Evolutionary conservation across 2,113 vertebrate genomes (phyloP).

Genomic region (Crotalus viridis): DNA sequence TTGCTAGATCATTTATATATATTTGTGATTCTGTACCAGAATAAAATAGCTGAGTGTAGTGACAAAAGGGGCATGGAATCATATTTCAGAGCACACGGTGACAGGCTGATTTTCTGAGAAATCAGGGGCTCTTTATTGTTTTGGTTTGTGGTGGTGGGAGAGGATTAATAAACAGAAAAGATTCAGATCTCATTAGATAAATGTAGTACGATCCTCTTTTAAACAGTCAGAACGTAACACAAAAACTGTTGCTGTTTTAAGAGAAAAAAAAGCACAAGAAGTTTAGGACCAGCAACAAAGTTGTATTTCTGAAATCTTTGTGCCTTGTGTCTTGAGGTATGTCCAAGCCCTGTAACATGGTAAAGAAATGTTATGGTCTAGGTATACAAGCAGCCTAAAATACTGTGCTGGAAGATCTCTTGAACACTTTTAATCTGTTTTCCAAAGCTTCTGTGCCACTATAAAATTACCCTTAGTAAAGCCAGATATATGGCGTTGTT

Average conservation of each 20-base stretch:
- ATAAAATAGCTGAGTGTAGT: background rate
- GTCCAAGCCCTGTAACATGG: background rate
- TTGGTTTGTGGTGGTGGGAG: background rate
- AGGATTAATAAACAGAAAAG: background rate
- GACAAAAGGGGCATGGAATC: background rate
- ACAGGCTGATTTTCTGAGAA: background rate
- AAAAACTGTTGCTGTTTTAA: background rate
- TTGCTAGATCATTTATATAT: too few relatives aligned
- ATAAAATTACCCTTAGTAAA: background rate
- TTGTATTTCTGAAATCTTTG: background rate
- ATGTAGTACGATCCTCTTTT: background rate
- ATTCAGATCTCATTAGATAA: background rate
- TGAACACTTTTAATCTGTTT: background rate
- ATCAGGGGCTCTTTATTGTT: too few relatives aligned
- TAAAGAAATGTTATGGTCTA: background rate
- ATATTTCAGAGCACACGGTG: background rate
- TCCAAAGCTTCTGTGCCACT: background rate
- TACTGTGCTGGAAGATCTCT: background rate
- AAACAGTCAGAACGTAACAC: background rate
- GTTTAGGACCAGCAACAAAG: background rate
- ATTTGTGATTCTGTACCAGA: background rate
- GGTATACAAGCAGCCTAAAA: background rate
- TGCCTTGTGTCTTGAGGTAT: background rate
- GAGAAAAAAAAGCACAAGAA: fast-evolving
- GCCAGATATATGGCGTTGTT: background rate